Conservation (phyloP, 2,113 vertebrate species). For the Lagopus muta region DNA sequence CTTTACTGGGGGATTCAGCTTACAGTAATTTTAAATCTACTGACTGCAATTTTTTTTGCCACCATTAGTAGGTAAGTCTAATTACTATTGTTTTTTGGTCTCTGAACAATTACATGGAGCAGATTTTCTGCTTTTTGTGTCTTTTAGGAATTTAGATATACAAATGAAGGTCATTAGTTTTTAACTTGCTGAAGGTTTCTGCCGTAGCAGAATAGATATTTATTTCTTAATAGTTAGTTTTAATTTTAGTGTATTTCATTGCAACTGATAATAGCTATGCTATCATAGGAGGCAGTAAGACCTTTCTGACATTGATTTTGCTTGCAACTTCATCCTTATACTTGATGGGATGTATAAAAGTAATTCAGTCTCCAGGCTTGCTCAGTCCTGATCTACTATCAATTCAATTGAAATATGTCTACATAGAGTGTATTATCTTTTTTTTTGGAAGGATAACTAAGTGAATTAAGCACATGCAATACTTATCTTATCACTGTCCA, state of each 20-base stretch:
- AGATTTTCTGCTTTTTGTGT: not conserved
- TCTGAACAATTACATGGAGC: not conserved
- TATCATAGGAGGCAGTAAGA: constrained; percentile 53
- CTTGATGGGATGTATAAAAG: constrained; percentile 70
- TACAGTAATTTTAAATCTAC: not conserved
- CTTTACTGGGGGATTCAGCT: not conserved
- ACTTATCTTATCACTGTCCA: constrained; percentile 76
- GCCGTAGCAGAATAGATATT: constrained; percentile 2
- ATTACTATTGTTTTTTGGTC: not conserved
- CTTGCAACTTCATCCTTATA: constrained; percentile 70
- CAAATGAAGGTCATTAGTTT: constrained; percentile 5
- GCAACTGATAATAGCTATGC: constrained; percentile 9
- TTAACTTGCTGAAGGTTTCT: not conserved
- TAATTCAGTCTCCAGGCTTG: constrained; percentile 72
- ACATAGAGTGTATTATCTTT: constrained; percentile 75
- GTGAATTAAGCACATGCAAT: constrained; percentile 72
- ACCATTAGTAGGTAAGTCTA: not conserved
- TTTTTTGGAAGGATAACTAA: constrained; percentile 63
- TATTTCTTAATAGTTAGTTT: constrained; percentile 43
- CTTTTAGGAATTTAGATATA: constrained; percentile 34
- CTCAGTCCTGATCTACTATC: constrained; percentile 76
- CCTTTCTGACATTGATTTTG: constrained; percentile 74
- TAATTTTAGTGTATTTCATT: constrained; percentile 46
- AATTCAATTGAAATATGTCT: constrained; percentile 77
- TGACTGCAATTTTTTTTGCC: not conserved